Base-by-base conservation (phyloP, 2,797 vertebrate species). In the Acomys russatus region DNA sequence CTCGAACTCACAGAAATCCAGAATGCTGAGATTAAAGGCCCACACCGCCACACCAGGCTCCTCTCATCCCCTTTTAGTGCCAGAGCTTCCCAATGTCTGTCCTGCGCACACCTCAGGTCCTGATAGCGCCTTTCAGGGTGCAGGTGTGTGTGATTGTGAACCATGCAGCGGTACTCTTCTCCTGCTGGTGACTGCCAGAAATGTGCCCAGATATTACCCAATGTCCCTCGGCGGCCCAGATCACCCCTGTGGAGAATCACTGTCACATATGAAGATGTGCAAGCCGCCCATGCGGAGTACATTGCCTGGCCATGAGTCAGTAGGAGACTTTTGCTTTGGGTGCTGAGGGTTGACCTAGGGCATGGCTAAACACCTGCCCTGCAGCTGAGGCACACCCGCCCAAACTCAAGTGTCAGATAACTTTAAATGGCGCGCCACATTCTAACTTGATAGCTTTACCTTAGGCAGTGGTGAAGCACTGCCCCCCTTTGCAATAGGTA, bases 361-460 rank as follows among this genome's bases (percentile, higher is more conserved):
- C 8, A 54, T 82, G 17, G 11, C 54, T 63, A 33, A 83, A 12
- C 63, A 77, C 33, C 28, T 28, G 20, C 44, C 84, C 10, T 77
- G n/a, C 82, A 4, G 4, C 11, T 84, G 14, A 90, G 78, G n/a
- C 1, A 22, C 51, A 44, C 44, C 4, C 17, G n/a, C 1, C 30
- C 22, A 4, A 35, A 51, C 49, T 38, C 30, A 77, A 10, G 35
- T 35, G 17, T 4, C 9, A 44, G 25, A 9, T 80, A 87, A 66
- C 38, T 88, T 82, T 95, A 92, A 94, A 12, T 22, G 28, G 35
- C 59, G 8, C 96, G 66, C 49, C 30, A 85, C 54, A 5, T 59
- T 38, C 59, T 86, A 88, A 90, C 66, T 78, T 76, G n/a, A 66
- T 54, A 74, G 28, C 38, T 95, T 73, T 93, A 38, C 78, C 44